A percentile compares a stretch with the other conserved stretches of the same genome.
phyloP scores from a whole-genome alignment of 1,140 invertebrate species.

The Cotesia typhae region DNA sequence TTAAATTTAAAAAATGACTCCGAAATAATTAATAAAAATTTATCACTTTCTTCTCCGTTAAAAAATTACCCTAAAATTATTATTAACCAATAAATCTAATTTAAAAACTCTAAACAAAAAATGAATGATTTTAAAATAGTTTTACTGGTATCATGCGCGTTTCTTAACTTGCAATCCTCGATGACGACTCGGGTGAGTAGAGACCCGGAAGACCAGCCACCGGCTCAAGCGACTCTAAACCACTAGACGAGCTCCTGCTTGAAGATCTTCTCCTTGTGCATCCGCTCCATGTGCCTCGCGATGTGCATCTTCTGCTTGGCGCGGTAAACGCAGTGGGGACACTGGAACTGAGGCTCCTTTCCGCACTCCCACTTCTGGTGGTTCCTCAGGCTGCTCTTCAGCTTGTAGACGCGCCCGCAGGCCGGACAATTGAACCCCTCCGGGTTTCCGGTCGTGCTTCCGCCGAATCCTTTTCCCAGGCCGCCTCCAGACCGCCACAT shows the following conservation, averaged over 20 bases:
- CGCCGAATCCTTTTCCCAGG: slow-evolving; percentile 55
- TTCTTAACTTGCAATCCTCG: neutral
- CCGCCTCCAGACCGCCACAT: slow-evolving; percentile 63
- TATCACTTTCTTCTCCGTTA: no score
- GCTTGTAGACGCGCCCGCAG: slow-evolving; percentile 83
- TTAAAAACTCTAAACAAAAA: no score
- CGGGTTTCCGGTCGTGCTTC: slow-evolving; percentile 57
- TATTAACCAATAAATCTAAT: no score
- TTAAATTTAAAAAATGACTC: neutral
- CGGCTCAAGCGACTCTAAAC: neutral
- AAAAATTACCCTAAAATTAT: no score
- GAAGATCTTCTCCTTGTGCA: slow-evolving; percentile 80
- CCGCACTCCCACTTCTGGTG: slow-evolving; percentile 90
- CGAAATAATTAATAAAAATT: no score
- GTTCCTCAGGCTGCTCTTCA: slow-evolving; percentile 84
- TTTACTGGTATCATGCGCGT: slow-evolving; percentile 5
- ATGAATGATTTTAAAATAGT: neutral
- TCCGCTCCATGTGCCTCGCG: slow-evolving; percentile 84
- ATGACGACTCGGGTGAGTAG: slow-evolving; percentile 25
- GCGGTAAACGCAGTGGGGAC: slow-evolving; percentile 82
- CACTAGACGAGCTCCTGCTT: slow-evolving; percentile 61
- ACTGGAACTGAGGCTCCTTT: slow-evolving; percentile 84
- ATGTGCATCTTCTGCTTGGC: slow-evolving; percentile 89
- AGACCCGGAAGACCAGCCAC: slow-evolving; percentile 42
- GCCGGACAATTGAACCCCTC: slow-evolving; percentile 78